Evolutionary conservation across 2,888 invertebrate genomes (phyloP), one percentile per base, ranked within the genome.

Genomic region (Caenorhabditis wallacei): DNA sequence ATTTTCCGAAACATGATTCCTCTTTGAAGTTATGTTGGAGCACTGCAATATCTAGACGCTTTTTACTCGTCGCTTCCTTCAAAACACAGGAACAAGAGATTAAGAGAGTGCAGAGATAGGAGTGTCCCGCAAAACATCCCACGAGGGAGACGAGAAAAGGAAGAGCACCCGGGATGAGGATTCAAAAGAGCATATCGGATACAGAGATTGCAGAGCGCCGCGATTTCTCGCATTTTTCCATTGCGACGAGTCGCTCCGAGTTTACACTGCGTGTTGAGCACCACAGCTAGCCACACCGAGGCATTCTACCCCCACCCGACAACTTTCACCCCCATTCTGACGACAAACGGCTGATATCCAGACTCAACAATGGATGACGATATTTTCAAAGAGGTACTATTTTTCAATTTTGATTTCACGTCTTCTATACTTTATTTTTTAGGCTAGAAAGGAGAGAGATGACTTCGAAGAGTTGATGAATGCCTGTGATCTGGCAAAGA

Each of bases 391-490:
- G 80, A 84, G 76, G 84, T 84, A 74, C 11, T 16, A 1, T 54
- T 51, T 37, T 43, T 26, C 10, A 30, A 8, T 30, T 8, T 30
- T 5, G 30, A 8, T 30, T 30, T 8, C 30, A 20, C 18, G 4
- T 30, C 0, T 26, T 51, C 48, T n/a, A 24, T 11, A 13, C 13
- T 35, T 37, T 57, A 40, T 54, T 43, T 51, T 72, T 53, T 48
- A 87, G 87, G 84, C 87, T 13, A 78, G 81, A 68, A 87, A 85
- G 48, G 82, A 84, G 20, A 61, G 85, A 35, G 85, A 87, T 79
- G 87, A 87, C 70, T 87, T 87, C 24, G 87, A 87, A 35, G 85
- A 85, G 30, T 68, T 87, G 53, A 87, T 87, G 87, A 84, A 84
- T 64, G 87, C 85, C 35, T 87, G 87, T 59, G 85, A 87, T 63